These are phyloP conservation scores for Dryococelus australis DNA, from an alignment of 2,888 invertebrate genomes.

Conservation along the genomic window DNA sequence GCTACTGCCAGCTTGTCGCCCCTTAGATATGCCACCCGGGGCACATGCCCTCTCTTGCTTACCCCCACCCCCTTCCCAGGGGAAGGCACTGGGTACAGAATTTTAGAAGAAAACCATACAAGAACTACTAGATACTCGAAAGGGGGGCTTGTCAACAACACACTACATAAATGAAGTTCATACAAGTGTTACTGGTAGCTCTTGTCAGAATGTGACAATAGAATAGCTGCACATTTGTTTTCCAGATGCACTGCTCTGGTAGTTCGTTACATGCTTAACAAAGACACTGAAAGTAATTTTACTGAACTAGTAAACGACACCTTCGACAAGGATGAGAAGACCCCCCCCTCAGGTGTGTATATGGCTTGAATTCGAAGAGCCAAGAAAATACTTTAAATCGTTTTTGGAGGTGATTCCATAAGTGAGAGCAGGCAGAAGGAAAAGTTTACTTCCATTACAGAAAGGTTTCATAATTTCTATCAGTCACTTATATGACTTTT, in stretches of 20 bases:
- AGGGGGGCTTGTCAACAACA: neutral
- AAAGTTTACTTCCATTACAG: neutral
- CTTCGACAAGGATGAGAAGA: neutral
- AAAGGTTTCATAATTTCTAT: conserved; percentile 19
- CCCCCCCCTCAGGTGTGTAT: neutral
- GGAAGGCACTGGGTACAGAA: no score
- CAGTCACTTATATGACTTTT: neutral
- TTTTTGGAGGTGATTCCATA: neutral
- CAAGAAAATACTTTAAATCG: conserved; percentile 6
- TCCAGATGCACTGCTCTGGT: neutral
- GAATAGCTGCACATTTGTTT: conserved; percentile 22
- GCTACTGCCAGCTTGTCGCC: no score
- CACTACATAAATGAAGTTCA: neutral
- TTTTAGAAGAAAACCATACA: neutral
- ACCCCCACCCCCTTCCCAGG: no score
- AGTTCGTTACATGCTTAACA: neutral
- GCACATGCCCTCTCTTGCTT: no score
- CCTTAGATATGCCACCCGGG: no score
- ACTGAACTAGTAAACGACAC: neutral
- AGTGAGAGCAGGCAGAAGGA: neutral
- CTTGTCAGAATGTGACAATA: conserved; percentile 23
- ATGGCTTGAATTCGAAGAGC: neutral
- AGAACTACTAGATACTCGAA: neutral
- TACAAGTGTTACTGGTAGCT: neutral
- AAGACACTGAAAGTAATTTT: neutral